Evolutionary conservation across 2,113 vertebrate genomes (phyloP).

Genomic region (Crotalus viridis): DNA sequence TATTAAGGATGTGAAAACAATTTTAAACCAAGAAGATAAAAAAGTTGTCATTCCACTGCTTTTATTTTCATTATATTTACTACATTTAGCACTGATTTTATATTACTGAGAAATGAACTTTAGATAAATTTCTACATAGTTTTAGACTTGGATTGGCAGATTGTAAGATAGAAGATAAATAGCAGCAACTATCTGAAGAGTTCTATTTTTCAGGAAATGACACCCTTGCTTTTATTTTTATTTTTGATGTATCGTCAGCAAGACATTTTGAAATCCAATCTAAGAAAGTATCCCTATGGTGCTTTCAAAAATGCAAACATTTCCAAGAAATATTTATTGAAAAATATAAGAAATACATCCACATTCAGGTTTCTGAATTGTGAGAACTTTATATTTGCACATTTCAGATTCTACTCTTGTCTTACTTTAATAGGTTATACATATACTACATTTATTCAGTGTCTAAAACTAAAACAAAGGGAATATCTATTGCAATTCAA

Average conservation of each 20-base stretch:
- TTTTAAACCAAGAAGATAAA: neutral
- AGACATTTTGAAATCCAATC: neutral
- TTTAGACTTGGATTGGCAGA: neutral
- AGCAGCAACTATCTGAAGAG: neutral
- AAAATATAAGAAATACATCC: neutral
- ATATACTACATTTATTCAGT: neutral
- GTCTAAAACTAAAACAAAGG: neutral
- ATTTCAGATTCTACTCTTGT: neutral
- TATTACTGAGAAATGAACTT: neutral
- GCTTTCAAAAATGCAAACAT: constrained; percentile 20
- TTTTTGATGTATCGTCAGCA: neutral
- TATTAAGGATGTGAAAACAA: neutral
- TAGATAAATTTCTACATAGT: neutral
- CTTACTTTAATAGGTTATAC: neutral
- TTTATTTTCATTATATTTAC: neutral
- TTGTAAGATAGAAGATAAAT: neutral
- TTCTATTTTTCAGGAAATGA: neutral
- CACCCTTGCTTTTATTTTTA: neutral
- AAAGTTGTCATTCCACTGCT: neutral
- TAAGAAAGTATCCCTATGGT: neutral
- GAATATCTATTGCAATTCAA: constrained; percentile 1
- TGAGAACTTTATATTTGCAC: neutral
- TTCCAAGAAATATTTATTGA: neutral
- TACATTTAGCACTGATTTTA: constrained; percentile 20
- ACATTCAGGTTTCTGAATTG: neutral